These are phyloP conservation scores for Varanus komodoensis DNA, from an alignment of 2,113 vertebrate genomes.

Conservation along the genomic window DNA sequence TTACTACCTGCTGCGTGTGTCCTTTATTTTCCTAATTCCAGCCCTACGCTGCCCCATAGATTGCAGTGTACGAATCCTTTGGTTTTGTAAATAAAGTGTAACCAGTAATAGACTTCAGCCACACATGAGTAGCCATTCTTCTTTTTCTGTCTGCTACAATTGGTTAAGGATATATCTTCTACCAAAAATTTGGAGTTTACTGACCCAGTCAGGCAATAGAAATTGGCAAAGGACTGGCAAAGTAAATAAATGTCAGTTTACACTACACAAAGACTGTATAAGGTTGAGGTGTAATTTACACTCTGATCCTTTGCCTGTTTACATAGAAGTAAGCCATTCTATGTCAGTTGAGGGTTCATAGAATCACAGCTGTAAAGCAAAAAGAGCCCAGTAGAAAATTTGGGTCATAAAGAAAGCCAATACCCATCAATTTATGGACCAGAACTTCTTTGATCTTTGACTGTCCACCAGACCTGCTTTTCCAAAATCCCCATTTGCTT, in stretches of 20 bases:
- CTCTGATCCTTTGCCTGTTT: background rate
- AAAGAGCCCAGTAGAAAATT: background rate
- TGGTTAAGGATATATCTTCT: background rate
- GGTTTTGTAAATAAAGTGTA: conserved; percentile 77
- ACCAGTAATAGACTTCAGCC: conserved; percentile 62
- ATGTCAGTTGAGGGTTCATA: background rate
- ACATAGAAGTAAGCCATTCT: background rate
- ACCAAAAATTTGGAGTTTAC: background rate
- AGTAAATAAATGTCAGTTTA: background rate
- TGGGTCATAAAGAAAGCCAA: background rate
- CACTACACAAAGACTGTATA: background rate
- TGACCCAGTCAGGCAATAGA: background rate
- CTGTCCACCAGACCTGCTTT: background rate
- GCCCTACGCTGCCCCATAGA: conserved; percentile 59
- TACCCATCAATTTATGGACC: background rate
- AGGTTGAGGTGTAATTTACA: background rate
- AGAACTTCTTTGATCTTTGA: background rate
- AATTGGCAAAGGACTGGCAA: background rate
- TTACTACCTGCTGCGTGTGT: conserved; percentile 57
- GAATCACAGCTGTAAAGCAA: background rate
- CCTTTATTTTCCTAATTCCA: conserved; percentile 48
- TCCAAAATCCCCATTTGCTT: background rate
- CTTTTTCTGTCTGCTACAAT: conserved; percentile 4
- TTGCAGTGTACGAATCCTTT: conserved; percentile 68
- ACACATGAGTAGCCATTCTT: conserved; percentile 19